phyloP scores from a whole-genome alignment of 2,888 invertebrate species.

The Conus canariensis region DNA sequence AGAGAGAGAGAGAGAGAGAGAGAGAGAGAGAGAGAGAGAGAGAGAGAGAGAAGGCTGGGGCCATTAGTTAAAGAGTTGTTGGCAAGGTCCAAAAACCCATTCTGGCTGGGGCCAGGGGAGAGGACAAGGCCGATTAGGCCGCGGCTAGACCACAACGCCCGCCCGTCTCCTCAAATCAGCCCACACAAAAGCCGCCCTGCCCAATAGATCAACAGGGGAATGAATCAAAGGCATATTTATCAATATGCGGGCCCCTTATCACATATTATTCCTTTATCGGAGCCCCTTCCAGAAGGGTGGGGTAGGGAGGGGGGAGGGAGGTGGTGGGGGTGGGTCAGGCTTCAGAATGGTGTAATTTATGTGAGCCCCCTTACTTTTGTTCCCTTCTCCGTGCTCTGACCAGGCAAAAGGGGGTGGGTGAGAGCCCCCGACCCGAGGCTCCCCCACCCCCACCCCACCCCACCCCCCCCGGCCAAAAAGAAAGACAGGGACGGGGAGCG shows the following conservation, averaged over 20 bases:
- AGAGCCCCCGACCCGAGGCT: too few relatives aligned
- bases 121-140: neutral
- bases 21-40: neutral
- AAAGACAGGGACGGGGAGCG: neutral
- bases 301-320: neutral
- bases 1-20: neutral
- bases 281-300: neutral
- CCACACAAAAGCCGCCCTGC: constrained; percentile 16
- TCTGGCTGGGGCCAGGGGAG: too few relatives aligned
- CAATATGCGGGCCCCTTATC: constrained; percentile 40
- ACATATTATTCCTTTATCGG: constrained; percentile 43
- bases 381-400: neutral
- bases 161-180: neutral
- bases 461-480: neutral
- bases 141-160: neutral
- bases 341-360: constrained; percentile 34
- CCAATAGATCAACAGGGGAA: constrained; percentile 31
- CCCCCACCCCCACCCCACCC: neutral
- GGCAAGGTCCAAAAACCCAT: too few relatives aligned
- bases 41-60: neutral
- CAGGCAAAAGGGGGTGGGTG: neutral
- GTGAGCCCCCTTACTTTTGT: neutral
- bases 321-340: too few relatives aligned
- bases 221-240: constrained; percentile 36
- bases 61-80: neutral